Percentiles rank a stretch among this genome's conserved stretches.
Conservation (phyloP, 2,888 invertebrate genomes). For the Caenorhabditis virilis region DNA sequence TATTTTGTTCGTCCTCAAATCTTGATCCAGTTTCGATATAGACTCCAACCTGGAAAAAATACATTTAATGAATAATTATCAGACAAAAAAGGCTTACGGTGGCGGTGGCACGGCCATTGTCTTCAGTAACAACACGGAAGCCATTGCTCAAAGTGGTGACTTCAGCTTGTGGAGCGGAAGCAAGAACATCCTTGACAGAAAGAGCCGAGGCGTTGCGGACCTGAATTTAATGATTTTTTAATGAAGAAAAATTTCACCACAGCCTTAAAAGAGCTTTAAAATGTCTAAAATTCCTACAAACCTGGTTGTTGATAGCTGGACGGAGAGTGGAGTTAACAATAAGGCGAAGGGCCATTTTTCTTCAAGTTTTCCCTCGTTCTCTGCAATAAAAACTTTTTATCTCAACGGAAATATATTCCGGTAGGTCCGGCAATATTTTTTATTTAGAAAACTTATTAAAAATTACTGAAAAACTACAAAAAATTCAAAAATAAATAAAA, state of each 20-base stretch:
- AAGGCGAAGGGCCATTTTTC: slow-evolving; percentile 46
- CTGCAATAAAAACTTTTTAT: slow-evolving; percentile 15
- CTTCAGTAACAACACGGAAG: slow-evolving; percentile 91
- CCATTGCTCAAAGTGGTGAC: slow-evolving; percentile 77
- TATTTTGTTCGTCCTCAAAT: slow-evolving; percentile 88
- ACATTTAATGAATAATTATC: slow-evolving; percentile 3
- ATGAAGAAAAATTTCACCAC: not conserved
- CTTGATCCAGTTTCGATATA: slow-evolving; percentile 99
- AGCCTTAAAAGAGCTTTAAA: not conserved
- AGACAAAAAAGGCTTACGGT: slow-evolving; percentile 77
- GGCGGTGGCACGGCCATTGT: slow-evolving; percentile 91
- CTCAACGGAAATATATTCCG: not conserved
- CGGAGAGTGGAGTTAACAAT: slow-evolving; percentile 42
- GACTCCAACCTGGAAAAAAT: slow-evolving; percentile 73
- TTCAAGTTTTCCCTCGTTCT: slow-evolving; percentile 38
- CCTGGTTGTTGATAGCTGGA: slow-evolving; percentile 42
- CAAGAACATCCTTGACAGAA: slow-evolving; percentile 50
- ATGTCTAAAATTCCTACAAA: not conserved
- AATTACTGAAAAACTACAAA: not conserved
- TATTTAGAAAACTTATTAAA: not conserved
- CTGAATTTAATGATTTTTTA: slow-evolving; percentile 16
- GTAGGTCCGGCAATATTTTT: not conserved
- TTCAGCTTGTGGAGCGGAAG: slow-evolving; percentile 47
- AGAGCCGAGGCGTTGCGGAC: slow-evolving; percentile 49
- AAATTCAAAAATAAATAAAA: slow-evolving; percentile 2